Evolutionary conservation across 2,888 invertebrate genomes (phyloP).

Genomic region (Lottia gigantea): DNA sequence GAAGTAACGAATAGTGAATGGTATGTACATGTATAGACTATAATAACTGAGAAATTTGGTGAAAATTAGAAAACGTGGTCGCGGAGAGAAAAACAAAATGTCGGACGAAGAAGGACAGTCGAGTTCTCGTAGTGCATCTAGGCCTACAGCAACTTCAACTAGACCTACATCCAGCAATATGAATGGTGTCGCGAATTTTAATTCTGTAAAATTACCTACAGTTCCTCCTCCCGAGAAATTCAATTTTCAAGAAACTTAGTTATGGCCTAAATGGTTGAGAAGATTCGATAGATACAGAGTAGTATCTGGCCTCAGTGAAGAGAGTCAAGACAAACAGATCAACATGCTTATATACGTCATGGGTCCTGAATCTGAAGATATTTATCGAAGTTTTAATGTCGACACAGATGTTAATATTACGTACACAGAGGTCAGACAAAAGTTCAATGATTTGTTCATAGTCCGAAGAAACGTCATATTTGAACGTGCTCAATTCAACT

Average conservation of each 20-base stretch:
- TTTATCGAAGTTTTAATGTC: not conserved
- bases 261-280: not conserved
- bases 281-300: not conserved
- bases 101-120: too few species aligned
- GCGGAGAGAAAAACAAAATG: too few species aligned
- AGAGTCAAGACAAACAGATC: not conserved
- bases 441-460: not conserved
- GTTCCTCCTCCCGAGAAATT: not conserved
- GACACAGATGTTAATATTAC: not conserved
- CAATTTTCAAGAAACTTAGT: not conserved
- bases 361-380: conserved; percentile 4
- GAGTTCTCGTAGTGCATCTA: too few species aligned
- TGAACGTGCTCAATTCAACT: not conserved
- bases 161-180: too few species aligned
- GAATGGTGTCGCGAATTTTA: too few species aligned
- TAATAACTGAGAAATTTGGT: too few species aligned
- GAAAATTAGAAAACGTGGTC: too few species aligned
- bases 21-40: too few species aligned
- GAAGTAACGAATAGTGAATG: too few species aligned
- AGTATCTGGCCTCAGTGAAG: not conserved
- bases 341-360: not conserved
- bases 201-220: too few species aligned
- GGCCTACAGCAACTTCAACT: too few species aligned
- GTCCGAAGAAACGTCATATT: not conserved
- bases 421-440: not conserved